Evolutionary conservation across 2,797 vertebrate genomes (phyloP), one percentile per base, ranked within the genome.

Genomic region (Hozukius guyotensis): DNA sequence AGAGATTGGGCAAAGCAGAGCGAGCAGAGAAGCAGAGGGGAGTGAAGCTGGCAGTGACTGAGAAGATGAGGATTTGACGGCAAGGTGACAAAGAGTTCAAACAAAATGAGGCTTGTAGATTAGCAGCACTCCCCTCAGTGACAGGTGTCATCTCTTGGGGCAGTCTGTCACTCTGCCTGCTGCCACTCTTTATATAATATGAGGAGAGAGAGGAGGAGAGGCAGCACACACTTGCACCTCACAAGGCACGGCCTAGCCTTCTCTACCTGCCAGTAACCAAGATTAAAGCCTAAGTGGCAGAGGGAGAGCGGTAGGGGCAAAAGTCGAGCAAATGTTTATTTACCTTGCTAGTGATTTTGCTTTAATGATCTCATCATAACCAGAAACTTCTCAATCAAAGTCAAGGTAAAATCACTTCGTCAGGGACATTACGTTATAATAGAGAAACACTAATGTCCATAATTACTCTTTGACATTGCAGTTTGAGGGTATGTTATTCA

Each of bases 61-160:
- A 97, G 97, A 97, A 98, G 97, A 96, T 96, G 97, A 97, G 97
- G 96, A 97, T 95, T 95, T 97, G 96, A 98, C 97, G 97, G 97
- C 96, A 96, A 97, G 97, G 97, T 96, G 97, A 96, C 92, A 55
- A 94, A 90, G 96, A 98, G 98, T 99, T 98, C 97, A 99, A 97
- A 97, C 96, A 97, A 98, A 98, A 98, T 98, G 97, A 98, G 97
- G 97, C 97, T 98, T 97, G 96, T 96, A 97, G 97, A 98, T 98
- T 94, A 96, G 96, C 96, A 94, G 94, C 94, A 96, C 96, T 97
- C 97, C 96, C 96, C 95, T 96, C 96, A 93, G 97, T 98, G 98
- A 98, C 97, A 98, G 97, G 97, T 98, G 97, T 97, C 97, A 98
- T 98, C 98, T 98, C 97, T 96, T 96, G 97, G 98, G 98, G 98